Percentiles rank a stretch among this genome's conserved stretches.
Conservation (phyloP, 2,113 vertebrate genomes). For the Crotalus viridis region DNA sequence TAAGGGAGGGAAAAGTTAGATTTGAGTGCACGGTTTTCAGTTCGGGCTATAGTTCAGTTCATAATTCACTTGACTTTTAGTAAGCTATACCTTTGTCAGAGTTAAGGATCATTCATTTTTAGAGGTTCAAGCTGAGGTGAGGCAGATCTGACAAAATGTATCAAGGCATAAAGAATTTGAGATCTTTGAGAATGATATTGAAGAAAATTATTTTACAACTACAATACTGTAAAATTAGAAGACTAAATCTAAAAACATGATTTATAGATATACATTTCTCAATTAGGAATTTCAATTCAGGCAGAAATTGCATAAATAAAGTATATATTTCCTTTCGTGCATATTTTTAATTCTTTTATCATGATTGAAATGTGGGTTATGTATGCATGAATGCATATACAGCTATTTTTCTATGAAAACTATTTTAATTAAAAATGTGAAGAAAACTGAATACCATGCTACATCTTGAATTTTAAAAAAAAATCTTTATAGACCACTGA, state of each 20-base stretch:
- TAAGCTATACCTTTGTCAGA: too few relatives aligned
- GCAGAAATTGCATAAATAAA: neutral
- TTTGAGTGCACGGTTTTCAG: too few relatives aligned
- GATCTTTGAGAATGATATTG: neutral
- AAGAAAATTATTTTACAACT: neutral
- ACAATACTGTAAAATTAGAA: neutral
- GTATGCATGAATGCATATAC: neutral
- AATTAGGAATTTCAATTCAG: neutral
- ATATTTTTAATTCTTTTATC: neutral
- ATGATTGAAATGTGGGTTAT: neutral
- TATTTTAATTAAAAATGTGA: conserved; percentile 21
- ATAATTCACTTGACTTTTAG: too few relatives aligned
- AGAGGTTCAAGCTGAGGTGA: too few relatives aligned
- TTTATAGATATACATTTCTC: neutral
- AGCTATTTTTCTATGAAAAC: conserved; percentile 19
- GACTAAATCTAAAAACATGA: neutral
- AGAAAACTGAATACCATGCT: neutral
- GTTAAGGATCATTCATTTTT: too few relatives aligned
- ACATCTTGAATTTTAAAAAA: neutral
- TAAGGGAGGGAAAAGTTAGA: too few relatives aligned
- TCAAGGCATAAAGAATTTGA: neutral
- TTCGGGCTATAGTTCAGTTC: too few relatives aligned
- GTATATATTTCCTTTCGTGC: neutral
- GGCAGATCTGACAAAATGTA: neutral
- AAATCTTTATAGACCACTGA: neutral